Evolutionary conservation across 2,888 invertebrate genomes (phyloP), one percentile per base, ranked within the genome.

Genomic region (Pyrocoelia pectoralis): DNA sequence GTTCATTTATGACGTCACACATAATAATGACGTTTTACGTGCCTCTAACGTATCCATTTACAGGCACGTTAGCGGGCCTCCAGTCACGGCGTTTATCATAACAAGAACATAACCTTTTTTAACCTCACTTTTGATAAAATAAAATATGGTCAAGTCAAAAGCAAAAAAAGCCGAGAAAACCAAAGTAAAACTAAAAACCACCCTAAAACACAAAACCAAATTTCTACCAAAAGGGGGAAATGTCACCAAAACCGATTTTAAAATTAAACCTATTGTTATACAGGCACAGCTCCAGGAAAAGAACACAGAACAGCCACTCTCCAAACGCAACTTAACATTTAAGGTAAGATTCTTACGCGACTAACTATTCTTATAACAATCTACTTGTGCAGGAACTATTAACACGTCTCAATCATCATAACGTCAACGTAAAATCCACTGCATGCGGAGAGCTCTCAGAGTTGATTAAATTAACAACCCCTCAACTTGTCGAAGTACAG

Each of bases 241-340:
- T 85, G 89, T 94, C 2, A 97, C 97, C 0, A 90, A 94, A 78
- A 91, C 94, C 0, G 89, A 90, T 72, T 96, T 97, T 74, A 95
- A 95, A 85, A 87, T 95, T 0, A 92, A 92, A 74, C 93, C 94
- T 76, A 95, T 97, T 70, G 84, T 94, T 1, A 86, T 97, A 38
- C 87, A 86, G 41, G 91, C 93, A 73, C 95, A 96, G 76, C 77
- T 94, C 12, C 83, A 83, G 71, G 74, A 79, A 18, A 84, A 84
- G 62, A 85, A 85, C 19, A 56, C 80, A 14, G 77, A 82, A 4
- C 87, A 88, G 73, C 84, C 87, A 52, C 80, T 89, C 29, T 90
- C 90, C 52, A 86, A 84, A 28, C 84, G 88, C 63, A 92, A 92
- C 75, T 84, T 90, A 1, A 90, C 87, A 76, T 79, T 90, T 0